phyloP scores from a whole-genome alignment of 37 sponge, comb jelly and placozoan species.

The Beroe ovata region DNA sequence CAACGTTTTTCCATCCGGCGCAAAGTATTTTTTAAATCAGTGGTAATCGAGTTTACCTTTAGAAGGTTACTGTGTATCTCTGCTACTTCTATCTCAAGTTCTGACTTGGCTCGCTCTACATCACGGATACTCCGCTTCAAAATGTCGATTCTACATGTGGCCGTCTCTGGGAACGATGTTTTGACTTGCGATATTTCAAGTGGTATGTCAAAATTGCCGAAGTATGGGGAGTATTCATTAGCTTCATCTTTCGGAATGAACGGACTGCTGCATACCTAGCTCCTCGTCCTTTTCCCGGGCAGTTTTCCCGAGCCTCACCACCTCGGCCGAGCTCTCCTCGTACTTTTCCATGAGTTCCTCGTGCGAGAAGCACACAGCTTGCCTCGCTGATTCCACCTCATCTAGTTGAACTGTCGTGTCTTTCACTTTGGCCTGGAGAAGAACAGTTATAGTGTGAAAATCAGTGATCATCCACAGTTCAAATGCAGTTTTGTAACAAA shows the following conservation, averaged over 20 bases:
- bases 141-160: constrained; percentile 57
- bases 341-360: background rate
- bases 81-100: constrained; percentile 39
- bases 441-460: too few relatives aligned
- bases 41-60: too few relatives aligned
- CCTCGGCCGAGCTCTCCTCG: constrained; percentile 10
- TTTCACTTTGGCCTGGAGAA: background rate
- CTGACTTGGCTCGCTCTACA: constrained; percentile 30
- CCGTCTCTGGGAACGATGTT: constrained; percentile 6
- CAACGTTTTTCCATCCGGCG: too few relatives aligned
- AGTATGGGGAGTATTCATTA: too few relatives aligned
- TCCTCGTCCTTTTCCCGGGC: constrained; percentile 42
- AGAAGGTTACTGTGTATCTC: constrained; percentile 8
- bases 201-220: background rate
- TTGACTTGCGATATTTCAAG: background rate
- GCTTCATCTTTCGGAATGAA: too few relatives aligned
- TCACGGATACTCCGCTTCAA: constrained; percentile 38
- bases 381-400: constrained; percentile 5
- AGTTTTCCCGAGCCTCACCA: background rate
- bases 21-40: too few relatives aligned
- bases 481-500: too few relatives aligned
- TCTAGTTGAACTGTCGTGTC: background rate
- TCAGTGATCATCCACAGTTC: too few relatives aligned
- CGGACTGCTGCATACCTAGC: constrained; percentile 44
- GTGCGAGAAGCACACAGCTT: constrained; percentile 35